These are phyloP conservation scores for Gnathochromis pfefferi DNA, from an alignment of 2,113 vertebrate genomes.

Conservation along the genomic window DNA sequence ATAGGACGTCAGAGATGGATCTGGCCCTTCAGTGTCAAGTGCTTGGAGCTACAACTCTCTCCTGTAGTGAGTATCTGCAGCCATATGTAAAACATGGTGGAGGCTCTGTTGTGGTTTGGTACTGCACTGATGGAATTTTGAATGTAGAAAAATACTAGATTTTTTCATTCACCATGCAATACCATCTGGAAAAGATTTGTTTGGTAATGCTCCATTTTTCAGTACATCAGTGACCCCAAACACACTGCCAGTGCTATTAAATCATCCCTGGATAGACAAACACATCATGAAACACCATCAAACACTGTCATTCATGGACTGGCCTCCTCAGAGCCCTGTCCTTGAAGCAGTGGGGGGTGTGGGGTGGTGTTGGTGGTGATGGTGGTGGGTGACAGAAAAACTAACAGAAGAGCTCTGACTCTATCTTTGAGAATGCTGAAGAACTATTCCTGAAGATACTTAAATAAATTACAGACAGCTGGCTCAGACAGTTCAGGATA, in stretches of 20 bases:
- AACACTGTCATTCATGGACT: neutral
- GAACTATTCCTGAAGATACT: neutral
- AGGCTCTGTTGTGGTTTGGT: neutral
- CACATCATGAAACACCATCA: neutral
- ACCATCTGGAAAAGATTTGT: neutral
- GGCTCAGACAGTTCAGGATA: neutral
- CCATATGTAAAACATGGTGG: neutral
- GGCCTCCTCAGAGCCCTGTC: neutral
- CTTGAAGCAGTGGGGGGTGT: neutral
- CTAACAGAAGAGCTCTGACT: neutral
- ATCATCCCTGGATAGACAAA: neutral
- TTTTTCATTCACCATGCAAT: neutral
- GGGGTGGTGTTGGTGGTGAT: neutral
- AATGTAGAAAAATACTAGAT: neutral
- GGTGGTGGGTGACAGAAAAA: neutral
- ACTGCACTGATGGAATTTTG: neutral
- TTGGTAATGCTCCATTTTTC: neutral
- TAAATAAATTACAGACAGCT: neutral
- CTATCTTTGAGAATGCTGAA: neutral
- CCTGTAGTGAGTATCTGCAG: neutral
- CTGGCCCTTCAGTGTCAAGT: neutral
- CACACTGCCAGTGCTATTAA: neutral
- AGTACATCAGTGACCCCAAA: neutral
- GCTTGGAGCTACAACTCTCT: neutral
- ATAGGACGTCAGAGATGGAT: neutral